A percentile compares a stretch with the other conserved stretches of the same genome.
These are phyloP conservation scores for Zaprionus davidi DNA, from an alignment of 1,140 invertebrate species.

Conservation along the genomic window DNA sequence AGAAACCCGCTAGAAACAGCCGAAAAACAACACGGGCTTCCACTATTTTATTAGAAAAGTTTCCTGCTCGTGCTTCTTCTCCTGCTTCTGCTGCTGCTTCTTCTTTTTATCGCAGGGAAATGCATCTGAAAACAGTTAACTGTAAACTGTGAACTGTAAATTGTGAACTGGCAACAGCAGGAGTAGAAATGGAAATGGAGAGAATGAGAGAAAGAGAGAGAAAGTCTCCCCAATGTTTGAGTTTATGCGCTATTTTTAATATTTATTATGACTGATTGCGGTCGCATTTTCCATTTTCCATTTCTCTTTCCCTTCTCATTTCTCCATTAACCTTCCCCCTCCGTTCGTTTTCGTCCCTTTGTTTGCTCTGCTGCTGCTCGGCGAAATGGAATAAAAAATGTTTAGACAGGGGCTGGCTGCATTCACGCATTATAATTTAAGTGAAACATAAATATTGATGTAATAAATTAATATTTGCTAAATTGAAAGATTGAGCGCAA, in stretches of 20 bases:
- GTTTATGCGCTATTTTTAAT: slow-evolving; percentile 81
- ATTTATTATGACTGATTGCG: slow-evolving; percentile 81
- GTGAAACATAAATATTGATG: slow-evolving; percentile 83
- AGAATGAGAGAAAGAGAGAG: not conserved
- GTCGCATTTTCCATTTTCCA: slow-evolving; percentile 50
- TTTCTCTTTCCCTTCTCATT: not conserved
- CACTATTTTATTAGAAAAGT: slow-evolving; percentile 82
- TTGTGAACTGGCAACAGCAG: slow-evolving; percentile 1
- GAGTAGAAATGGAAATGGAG: not conserved
- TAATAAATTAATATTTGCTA: slow-evolving; percentile 80
- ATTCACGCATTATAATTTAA: slow-evolving; percentile 83
- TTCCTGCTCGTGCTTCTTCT: slow-evolving; percentile 39
- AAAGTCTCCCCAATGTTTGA: slow-evolving; percentile 64
- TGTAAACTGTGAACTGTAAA: slow-evolving; percentile 11
- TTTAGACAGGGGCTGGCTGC: slow-evolving; percentile 69
- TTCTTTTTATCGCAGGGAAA: slow-evolving; percentile 1
- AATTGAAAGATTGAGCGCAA: slow-evolving; percentile 63
- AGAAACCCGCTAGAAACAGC: slow-evolving; percentile 16
- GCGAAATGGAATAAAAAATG: slow-evolving; percentile 52
- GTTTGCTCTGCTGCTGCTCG: slow-evolving; percentile 61
- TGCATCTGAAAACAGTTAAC: slow-evolving; percentile 16
- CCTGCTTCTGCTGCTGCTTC: not conserved
- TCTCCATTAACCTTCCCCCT: not conserved
- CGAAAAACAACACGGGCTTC: slow-evolving; percentile 27
- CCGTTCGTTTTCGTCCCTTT: not conserved